These are phyloP conservation scores for Psilopogon haemacephalus DNA, from an alignment of 2,113 vertebrate species.

Conservation along the genomic window DNA sequence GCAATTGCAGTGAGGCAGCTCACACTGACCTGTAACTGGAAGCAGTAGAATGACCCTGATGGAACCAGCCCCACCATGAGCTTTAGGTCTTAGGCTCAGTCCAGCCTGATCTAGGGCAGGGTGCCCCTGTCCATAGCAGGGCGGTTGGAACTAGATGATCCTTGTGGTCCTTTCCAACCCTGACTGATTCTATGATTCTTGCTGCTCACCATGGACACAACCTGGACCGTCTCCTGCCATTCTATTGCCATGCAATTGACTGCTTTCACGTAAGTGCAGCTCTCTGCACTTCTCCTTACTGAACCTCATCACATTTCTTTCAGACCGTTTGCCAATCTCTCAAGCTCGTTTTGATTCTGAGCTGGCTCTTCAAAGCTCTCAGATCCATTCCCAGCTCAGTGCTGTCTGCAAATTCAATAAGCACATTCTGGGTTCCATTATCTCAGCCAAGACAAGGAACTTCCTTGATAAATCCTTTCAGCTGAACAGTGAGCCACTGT, in stretches of 20 bases:
- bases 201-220: rapidly evolving
- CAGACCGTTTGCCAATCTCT: background rate
- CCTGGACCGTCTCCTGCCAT: background rate
- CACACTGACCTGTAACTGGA: background rate
- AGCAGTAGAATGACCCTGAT: background rate
- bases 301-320: background rate
- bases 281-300: background rate
- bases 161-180: no score
- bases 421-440: background rate
- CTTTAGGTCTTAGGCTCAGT: background rate
- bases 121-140: no score
- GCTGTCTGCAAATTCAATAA: constrained; percentile 19
- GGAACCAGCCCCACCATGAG: background rate
- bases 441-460: constrained; percentile 28
- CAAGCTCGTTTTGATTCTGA: background rate
- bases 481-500: constrained; percentile 31
- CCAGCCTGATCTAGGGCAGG: no score
- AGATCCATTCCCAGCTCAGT: background rate
- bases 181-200: no score
- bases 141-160: no score
- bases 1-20: background rate
- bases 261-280: background rate
- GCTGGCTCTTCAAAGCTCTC: constrained; percentile 21
- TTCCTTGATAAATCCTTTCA: constrained; percentile 7
- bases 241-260: background rate